Conservation (phyloP, 2,888 invertebrate species). For the Monopis laevigella region DNA sequence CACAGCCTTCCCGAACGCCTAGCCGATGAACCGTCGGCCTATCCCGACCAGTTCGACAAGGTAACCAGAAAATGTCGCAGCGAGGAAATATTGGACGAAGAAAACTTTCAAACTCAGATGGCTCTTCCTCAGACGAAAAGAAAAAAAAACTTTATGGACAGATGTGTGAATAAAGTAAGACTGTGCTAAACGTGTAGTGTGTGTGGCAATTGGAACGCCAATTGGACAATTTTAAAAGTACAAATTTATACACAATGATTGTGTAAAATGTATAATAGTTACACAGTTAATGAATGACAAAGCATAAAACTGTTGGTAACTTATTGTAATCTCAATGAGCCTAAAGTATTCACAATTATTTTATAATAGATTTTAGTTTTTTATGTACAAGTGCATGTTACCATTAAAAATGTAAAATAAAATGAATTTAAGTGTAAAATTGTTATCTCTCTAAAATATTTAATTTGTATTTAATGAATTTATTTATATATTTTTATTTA, state of each 20-base stretch:
- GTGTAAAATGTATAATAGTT: conserved; percentile 36
- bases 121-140: conserved; percentile 72
- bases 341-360: no score
- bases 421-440: conserved; percentile 13
- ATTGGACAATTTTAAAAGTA: conserved; percentile 61
- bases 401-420: conserved; percentile 31
- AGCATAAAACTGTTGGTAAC: background rate
- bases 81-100: conserved; percentile 68
- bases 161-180: conserved; percentile 84
- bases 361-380: no score
- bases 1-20: conserved; percentile 53
- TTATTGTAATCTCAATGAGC: conserved; percentile 58
- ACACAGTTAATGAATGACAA: conserved; percentile 1
- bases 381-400: conserved; percentile 48
- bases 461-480: conserved; percentile 42
- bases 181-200: conserved; percentile 64
- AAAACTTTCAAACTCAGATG: conserved; percentile 61
- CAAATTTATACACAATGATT: conserved; percentile 57
- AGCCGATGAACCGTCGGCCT: conserved; percentile 34
- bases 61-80: conserved; percentile 63
- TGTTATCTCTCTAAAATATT: conserved; percentile 56
- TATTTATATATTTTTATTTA: conserved; percentile 39
- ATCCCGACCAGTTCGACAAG: conserved; percentile 43
- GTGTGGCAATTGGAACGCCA: conserved; percentile 43
- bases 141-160: conserved; percentile 85